These are phyloP conservation scores for Lacerta agilis DNA, from an alignment of 2,797 vertebrate species.

Conservation along the genomic window DNA sequence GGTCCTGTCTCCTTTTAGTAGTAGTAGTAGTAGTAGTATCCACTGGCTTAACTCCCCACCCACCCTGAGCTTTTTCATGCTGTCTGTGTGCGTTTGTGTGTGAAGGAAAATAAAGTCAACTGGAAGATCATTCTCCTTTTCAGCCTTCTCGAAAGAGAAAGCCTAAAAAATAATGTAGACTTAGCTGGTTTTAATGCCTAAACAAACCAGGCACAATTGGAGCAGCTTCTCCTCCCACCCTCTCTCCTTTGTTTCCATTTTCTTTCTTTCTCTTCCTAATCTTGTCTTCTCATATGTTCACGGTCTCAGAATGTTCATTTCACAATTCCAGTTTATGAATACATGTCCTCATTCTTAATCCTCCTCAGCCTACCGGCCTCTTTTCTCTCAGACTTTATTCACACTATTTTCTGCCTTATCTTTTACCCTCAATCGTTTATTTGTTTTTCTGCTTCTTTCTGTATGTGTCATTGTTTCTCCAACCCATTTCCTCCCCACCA, in stretches of 20 bases:
- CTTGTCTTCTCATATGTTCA: conserved; percentile 37
- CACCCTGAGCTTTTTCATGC: not conserved
- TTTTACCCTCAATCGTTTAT: not conserved
- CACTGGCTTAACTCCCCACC: not conserved
- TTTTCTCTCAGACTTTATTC: conserved; percentile 30
- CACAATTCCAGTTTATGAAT: conserved; percentile 50
- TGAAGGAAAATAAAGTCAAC: conserved; percentile 21
- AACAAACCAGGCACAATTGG: conserved; percentile 36
- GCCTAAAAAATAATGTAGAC: conserved; percentile 15
- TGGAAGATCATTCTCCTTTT: conserved; percentile 8
- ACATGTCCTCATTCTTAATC: conserved; percentile 32
- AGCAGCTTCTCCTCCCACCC: conserved; percentile 21
- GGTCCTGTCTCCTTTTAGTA: conserved; percentile 26
- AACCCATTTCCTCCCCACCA: not conserved
- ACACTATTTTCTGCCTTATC: conserved; percentile 11
- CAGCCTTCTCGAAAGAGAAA: not conserved
- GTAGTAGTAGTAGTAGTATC: not conserved
- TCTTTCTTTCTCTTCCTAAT: conserved; percentile 34
- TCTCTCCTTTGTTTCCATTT: conserved; percentile 13
- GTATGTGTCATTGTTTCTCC: not conserved
- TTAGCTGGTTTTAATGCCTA: conserved; percentile 43
- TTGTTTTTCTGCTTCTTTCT: not conserved
- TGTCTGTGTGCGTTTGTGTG: not conserved
- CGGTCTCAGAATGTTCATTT: conserved; percentile 35
- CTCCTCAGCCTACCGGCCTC: not conserved